Conservation (phyloP, 1,140 invertebrate species). For the Telenomus remus region DNA sequence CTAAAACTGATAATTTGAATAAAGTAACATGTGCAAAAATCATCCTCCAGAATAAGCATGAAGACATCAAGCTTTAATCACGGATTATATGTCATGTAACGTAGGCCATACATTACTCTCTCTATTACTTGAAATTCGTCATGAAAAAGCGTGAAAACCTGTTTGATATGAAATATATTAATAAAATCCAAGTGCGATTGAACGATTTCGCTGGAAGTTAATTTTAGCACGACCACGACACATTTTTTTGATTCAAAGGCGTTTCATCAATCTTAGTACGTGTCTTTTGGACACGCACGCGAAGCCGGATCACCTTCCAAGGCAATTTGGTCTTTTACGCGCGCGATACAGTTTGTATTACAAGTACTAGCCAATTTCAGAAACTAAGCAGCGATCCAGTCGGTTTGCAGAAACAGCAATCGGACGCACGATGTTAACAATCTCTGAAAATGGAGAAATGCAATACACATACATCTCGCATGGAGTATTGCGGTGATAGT, state of each 20-base stretch:
- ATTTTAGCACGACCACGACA: slow-evolving; percentile 23
- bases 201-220: slow-evolving; percentile 3
- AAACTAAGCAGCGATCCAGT: slow-evolving; percentile 17
- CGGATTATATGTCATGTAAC: too few species aligned
- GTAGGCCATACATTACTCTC: background rate
- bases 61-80: too few species aligned
- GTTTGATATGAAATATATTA: background rate
- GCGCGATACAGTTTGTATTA: slow-evolving; percentile 16
- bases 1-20: too few species aligned
- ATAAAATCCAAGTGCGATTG: background rate
- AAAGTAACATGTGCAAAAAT: too few species aligned
- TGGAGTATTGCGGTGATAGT: slow-evolving; percentile 20
- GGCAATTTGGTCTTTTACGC: slow-evolving; percentile 31
- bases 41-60: too few species aligned
- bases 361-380: slow-evolving; percentile 31
- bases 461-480: slow-evolving; percentile 24
- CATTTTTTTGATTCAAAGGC: slow-evolving; percentile 21
- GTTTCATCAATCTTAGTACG: slow-evolving; percentile 17
- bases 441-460: slow-evolving; percentile 52
- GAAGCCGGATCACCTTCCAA: slow-evolving; percentile 46
- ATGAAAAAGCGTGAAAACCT: background rate
- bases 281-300: slow-evolving; percentile 25
- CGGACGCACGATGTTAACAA: slow-evolving; percentile 18
- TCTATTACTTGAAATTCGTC: background rate
- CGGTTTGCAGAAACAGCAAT: slow-evolving; percentile 34